Percentiles rank a stretch among this genome's conserved stretches.
These are phyloP conservation scores for Gymnoscopelus microlampas DNA, from an alignment of 2,797 vertebrate species.

Conservation along the genomic window DNA sequence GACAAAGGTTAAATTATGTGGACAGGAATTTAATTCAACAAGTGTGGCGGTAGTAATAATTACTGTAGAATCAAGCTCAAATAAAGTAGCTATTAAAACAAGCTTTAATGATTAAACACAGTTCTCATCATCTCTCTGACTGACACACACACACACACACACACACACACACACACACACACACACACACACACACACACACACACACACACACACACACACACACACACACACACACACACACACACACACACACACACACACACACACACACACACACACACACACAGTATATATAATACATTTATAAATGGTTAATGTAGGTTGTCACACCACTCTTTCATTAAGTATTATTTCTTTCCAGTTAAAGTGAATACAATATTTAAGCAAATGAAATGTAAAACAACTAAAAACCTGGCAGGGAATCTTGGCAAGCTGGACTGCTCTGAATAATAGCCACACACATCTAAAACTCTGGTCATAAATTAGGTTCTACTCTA, in stretches of 20 bases:
- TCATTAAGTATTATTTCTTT: constrained; percentile 62
- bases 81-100: constrained; percentile 55
- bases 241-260: too few relatives aligned
- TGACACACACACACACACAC: too few relatives aligned
- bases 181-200: too few relatives aligned
- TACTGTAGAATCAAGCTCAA: constrained; percentile 31
- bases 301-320: constrained; percentile 50
- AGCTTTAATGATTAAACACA: constrained; percentile 60
- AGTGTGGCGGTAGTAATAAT: constrained; percentile 56
- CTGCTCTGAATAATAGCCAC: too few relatives aligned
- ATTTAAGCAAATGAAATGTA: constrained; percentile 28
- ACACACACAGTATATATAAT: constrained; percentile 24
- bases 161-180: too few relatives aligned
- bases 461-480: too few relatives aligned
- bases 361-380: constrained; percentile 23
- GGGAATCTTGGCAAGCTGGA: constrained; percentile 7
- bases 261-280: too few relatives aligned
- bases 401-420: constrained; percentile 32
- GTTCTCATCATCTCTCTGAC: constrained; percentile 55
- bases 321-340: constrained; percentile 45
- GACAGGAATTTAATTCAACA: constrained; percentile 53
- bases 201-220: too few relatives aligned
- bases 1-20: constrained; percentile 35
- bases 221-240: too few relatives aligned
- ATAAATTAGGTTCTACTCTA: too few relatives aligned